Conservation (phyloP, 2,113 vertebrate genomes). For the Siniperca knerii region DNA sequence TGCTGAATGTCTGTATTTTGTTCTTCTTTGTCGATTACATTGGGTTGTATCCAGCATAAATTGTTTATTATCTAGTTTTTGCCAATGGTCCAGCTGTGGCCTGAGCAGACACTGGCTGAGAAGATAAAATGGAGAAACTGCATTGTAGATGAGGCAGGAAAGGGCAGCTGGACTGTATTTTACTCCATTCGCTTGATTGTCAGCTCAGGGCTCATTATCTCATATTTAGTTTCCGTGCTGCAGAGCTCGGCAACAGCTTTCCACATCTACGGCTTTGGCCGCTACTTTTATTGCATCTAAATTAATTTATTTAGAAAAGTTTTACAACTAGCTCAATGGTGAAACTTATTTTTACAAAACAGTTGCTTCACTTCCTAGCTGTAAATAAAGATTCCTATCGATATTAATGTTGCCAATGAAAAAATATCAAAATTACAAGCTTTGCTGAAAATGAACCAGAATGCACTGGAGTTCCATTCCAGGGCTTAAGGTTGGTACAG, state of each 20-base stretch:
- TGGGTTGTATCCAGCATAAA: constrained; percentile 1
- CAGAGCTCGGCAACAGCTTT: constrained; percentile 30
- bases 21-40: constrained; percentile 3
- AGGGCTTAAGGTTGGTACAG: neutral
- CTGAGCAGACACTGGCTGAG: constrained; percentile 21
- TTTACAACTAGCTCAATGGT: constrained; percentile 5
- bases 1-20: neutral
- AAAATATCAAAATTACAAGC: neutral
- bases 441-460: neutral
- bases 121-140: constrained; percentile 23
- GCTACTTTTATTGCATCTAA: constrained; percentile 29
- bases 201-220: constrained; percentile 54
- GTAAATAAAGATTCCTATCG: constrained; percentile 1
- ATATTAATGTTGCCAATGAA: neutral
- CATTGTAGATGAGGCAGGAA: constrained; percentile 35
- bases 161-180: constrained; percentile 48
- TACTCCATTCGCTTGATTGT: constrained; percentile 54
- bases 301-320: constrained; percentile 41
- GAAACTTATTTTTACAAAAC: constrained; percentile 24
- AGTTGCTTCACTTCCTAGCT: neutral
- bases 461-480: neutral
- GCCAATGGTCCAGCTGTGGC: constrained; percentile 37
- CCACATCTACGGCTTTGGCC: neutral
- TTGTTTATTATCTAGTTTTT: constrained; percentile 37
- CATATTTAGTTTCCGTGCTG: constrained; percentile 41